These are phyloP conservation scores for Maniola jurtina DNA, from an alignment of 1,140 invertebrate genomes.

Conservation along the genomic window DNA sequence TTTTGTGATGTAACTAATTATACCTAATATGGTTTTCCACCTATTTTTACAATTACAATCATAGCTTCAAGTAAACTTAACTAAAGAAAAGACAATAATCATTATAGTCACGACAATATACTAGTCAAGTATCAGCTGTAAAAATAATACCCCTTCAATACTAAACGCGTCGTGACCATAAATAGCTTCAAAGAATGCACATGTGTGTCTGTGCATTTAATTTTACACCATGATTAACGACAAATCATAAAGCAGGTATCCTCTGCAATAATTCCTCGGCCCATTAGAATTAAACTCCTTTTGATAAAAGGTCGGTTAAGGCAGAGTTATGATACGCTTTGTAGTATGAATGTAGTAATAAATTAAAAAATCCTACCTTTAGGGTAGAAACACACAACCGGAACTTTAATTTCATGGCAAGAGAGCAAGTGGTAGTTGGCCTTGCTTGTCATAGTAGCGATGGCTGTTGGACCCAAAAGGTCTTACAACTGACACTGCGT, in stretches of 20 bases:
- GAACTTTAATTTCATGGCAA: too few species aligned
- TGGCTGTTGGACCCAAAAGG: too few species aligned
- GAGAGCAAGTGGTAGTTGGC: too few species aligned
- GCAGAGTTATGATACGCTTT: slow-evolving; percentile 28
- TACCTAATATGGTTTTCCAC: too few species aligned
- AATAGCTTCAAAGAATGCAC: slow-evolving; percentile 30
- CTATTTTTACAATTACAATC: neutral
- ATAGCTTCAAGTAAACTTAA: too few species aligned
- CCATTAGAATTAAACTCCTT: slow-evolving; percentile 29
- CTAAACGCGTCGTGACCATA: slow-evolving; percentile 18
- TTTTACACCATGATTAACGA: slow-evolving; percentile 32
- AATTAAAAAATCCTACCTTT: too few species aligned
- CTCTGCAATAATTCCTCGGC: slow-evolving; percentile 27
- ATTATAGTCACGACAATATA: neutral
- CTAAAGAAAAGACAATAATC: neutral
- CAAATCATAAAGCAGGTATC: slow-evolving; percentile 29
- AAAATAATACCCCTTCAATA: slow-evolving; percentile 16
- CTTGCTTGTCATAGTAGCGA: too few species aligned
- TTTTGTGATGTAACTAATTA: too few species aligned
- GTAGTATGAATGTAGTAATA: neutral
- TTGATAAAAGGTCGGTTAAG: slow-evolving; percentile 32
- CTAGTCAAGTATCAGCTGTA: slow-evolving; percentile 1
- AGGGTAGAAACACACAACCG: neutral
- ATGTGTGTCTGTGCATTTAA: slow-evolving; percentile 19
- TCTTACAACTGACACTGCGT: too few species aligned